Percentiles rank a stretch among this genome's conserved stretches.
phyloP scores from a whole-genome alignment of 2,113 vertebrate genomes.

The Callospermophilus lateralis region DNA sequence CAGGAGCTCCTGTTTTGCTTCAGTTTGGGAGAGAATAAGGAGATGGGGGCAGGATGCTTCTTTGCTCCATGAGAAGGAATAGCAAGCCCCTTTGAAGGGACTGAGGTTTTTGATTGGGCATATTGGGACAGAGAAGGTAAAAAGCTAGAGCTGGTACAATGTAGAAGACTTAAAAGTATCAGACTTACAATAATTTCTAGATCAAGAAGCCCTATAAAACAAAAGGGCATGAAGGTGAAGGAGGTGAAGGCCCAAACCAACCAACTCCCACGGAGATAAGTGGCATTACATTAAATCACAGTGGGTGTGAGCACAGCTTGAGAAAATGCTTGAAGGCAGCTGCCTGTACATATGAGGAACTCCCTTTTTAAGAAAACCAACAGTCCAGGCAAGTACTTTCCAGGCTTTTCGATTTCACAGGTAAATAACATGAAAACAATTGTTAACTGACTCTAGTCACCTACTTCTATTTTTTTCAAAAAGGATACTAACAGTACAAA shows the following conservation, averaged over 20 bases:
- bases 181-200: background rate
- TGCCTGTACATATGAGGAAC: background rate
- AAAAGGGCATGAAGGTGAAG: background rate
- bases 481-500: background rate
- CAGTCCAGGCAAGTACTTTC: background rate
- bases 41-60: background rate
- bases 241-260: background rate
- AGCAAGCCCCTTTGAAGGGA: background rate
- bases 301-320: background rate
- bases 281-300: background rate
- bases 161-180: background rate
- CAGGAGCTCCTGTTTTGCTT: background rate
- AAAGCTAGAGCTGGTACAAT: background rate
- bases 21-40: background rate
- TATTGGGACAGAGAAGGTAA: background rate
- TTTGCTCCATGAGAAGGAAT: background rate
- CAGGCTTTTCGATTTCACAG: background rate
- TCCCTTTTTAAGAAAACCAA: constrained; percentile 11
- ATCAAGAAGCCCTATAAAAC: background rate
- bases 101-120: background rate
- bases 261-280: background rate
- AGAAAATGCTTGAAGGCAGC: background rate
- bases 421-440: background rate
- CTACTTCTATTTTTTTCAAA: background rate
- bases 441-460: background rate